phyloP scores from a whole-genome alignment of 2,888 invertebrate genomes.

The Archaeoteleia sp. region DNA sequence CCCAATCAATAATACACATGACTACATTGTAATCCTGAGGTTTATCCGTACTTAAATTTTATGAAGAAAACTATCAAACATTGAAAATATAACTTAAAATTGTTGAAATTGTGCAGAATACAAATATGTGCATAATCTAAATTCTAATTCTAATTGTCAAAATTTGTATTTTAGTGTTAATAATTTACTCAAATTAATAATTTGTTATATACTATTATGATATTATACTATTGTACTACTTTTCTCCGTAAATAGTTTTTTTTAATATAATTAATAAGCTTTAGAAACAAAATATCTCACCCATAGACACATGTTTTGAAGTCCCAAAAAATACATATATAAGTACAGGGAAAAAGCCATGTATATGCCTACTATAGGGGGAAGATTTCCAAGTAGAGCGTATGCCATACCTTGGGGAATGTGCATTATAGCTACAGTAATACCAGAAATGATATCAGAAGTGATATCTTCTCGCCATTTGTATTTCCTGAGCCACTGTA shows the following conservation, averaged over 20 bases:
- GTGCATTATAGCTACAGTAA: slow-evolving; percentile 90
- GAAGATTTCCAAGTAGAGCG: slow-evolving; percentile 77
- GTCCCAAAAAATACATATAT: slow-evolving; percentile 81
- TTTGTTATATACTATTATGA: no score
- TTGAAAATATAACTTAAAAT: no score
- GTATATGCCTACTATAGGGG: slow-evolving; percentile 77
- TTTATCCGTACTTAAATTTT: no score
- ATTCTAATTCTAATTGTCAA: no score
- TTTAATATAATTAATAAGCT: background rate
- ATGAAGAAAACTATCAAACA: no score
- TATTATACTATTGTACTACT: no score
- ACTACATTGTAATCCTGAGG: no score
- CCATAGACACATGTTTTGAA: slow-evolving; percentile 81
- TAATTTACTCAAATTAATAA: no score
- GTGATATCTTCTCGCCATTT: slow-evolving; percentile 78
- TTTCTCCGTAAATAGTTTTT: slow-evolving; percentile 1
- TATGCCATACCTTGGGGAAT: slow-evolving; percentile 86
- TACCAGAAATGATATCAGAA: slow-evolving; percentile 86
- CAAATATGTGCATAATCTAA: no score
- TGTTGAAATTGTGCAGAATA: no score
- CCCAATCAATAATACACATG: no score
- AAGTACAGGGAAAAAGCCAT: slow-evolving; percentile 78
- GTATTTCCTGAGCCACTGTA: slow-evolving; percentile 81
- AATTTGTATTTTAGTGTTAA: no score
- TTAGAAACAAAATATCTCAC: slow-evolving; percentile 69